Evolutionary conservation across 2,113 vertebrate genomes (phyloP), one percentile per base, ranked within the genome.

Genomic region (Pica pica): DNA sequence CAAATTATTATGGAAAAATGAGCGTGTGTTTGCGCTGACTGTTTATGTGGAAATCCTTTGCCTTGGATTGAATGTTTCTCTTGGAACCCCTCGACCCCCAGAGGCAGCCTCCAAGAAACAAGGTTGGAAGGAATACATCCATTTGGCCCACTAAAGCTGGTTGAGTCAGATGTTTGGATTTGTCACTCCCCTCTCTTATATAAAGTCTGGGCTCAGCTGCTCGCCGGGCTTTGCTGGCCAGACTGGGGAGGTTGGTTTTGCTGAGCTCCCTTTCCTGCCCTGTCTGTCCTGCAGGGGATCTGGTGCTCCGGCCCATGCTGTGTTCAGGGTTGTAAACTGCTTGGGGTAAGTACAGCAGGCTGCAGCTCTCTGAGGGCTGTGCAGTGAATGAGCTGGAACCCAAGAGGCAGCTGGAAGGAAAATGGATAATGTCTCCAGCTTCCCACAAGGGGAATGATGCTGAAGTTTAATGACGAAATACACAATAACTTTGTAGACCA

Each of bases 321-420:
- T 78, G 83, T 68, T 93, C 87, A 11, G 3, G 33, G 47, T 24
- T 89, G 70, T 74, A 50, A 96, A 71, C 63, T 65, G 46, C 87
- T 86, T 59, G 23, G 81, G 75, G 39, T 84, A 31, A 64, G 69
- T 23, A 8, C 26, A 24, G 90, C 53, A 94, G 79, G 70, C 61
- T 77, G 24, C 53, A 81, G 76, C 70, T 53, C 68, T 79, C 93
- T 83, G 55, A 79, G 86, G 94, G 64, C 61, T 94, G 77, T 18
- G 96, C 87, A 70, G 64, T 41, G 49, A 78, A 91, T 35, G 69
- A 71, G 77, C 35, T 61, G 87, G 89, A 95, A 70, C 83, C 90
- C 61, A 91, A 87, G 90, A 47, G 94, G 81, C 93, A 97, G 90
- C 91, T 85, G 95, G 91, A 64, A 49, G 78, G 84, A 83, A 97